Conservation (phyloP, 2,113 vertebrate species). For the Anhinga rufa region DNA sequence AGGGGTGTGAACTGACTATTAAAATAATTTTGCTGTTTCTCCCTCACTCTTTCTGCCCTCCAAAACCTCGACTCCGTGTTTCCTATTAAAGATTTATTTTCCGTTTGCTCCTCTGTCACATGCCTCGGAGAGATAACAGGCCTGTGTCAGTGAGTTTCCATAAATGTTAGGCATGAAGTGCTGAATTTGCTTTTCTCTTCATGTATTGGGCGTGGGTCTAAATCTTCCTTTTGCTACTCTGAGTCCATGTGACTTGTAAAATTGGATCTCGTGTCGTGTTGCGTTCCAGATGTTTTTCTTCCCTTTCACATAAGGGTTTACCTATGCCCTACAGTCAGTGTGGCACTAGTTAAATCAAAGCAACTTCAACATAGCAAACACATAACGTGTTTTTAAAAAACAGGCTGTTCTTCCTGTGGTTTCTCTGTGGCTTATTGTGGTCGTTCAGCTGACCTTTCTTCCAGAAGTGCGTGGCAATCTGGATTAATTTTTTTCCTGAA, state of each 20-base stretch:
- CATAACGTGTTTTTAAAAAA: neutral
- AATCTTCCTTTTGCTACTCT: neutral
- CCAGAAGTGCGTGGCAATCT: neutral
- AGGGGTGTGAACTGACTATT: neutral
- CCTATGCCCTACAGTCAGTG: neutral
- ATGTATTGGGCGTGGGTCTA: neutral
- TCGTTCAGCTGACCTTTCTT: neutral
- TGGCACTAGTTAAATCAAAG: neutral
- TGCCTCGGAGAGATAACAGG: neutral
- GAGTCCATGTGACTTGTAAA: neutral
- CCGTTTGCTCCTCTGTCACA: neutral
- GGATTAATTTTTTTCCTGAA: neutral
- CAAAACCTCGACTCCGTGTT: neutral
- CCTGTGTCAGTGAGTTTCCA: neutral
- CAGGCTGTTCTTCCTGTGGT: neutral
- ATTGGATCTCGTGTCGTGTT: neutral
- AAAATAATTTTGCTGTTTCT: neutral
- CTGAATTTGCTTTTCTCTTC: slow-evolving; percentile 2
- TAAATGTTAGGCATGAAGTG: neutral
- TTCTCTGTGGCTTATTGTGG: neutral
- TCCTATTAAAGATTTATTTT: neutral
- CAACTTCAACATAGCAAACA: neutral
- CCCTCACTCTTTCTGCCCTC: neutral
- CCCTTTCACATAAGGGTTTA: neutral
- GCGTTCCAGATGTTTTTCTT: neutral